These are phyloP conservation scores for Drosophila rellima DNA, from an alignment of 2,888 invertebrate species.

Conservation along the genomic window DNA sequence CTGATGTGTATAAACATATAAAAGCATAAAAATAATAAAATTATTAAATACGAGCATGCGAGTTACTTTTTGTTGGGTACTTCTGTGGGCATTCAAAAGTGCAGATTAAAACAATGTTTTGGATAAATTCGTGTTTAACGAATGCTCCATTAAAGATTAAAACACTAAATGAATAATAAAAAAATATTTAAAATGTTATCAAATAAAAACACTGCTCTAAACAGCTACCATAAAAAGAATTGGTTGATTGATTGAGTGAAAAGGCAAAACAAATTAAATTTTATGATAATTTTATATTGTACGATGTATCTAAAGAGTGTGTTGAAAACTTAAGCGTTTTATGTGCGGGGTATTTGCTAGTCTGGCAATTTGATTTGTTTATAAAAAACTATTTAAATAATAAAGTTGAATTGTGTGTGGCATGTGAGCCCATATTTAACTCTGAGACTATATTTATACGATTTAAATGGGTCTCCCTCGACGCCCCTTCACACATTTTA, in stretches of 20 bases:
- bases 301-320: background rate
- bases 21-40: conserved; percentile 29
- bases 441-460: conserved; percentile 38
- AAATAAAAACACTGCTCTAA: background rate
- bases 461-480: conserved; percentile 45
- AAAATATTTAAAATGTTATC: background rate
- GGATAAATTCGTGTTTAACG: background rate
- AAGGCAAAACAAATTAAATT: background rate
- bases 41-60: conserved; percentile 9
- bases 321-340: background rate
- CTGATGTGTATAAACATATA: conserved; percentile 39
- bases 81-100: background rate
- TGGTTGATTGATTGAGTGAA: background rate
- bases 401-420: conserved; percentile 25
- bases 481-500: conserved; percentile 45
- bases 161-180: background rate
- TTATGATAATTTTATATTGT: background rate
- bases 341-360: conserved; percentile 3
- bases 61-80: conserved; percentile 1
- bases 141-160: background rate
- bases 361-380: background rate
- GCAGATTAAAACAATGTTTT: background rate
- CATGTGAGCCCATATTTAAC: background rate
- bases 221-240: background rate
- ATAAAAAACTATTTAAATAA: conserved; percentile 18